Evolutionary conservation across 1,140 invertebrate species (phyloP).

Genomic region (Vanessa tameamea): DNA sequence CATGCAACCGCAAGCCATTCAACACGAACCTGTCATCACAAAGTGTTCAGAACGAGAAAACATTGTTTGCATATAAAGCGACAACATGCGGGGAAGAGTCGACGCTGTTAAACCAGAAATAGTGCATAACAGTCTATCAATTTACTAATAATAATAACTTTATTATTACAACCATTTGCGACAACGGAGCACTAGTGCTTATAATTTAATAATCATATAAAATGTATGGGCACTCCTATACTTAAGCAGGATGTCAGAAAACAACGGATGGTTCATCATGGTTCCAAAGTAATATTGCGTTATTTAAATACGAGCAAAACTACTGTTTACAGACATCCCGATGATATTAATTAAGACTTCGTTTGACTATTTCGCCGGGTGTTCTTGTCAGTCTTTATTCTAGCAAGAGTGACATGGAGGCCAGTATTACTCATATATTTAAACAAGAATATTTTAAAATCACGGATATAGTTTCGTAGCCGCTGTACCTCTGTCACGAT

Average conservation of each 20-base stretch:
- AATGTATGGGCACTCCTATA: constrained; percentile 67
- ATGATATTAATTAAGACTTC: constrained; percentile 35
- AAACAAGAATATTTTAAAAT: constrained; percentile 2
- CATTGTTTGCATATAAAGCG: constrained; percentile 44
- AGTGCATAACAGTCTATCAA: constrained; percentile 77
- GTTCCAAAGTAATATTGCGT: constrained; percentile 27
- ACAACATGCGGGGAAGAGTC: constrained; percentile 44
- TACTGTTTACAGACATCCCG: constrained; percentile 62
- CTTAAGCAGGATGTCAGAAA: constrained; percentile 60
- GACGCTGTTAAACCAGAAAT: constrained; percentile 58
- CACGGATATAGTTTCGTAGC: constrained; percentile 10
- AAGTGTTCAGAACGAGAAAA: constrained; percentile 50
- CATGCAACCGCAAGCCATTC: constrained; percentile 47
- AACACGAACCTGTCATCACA: constrained; percentile 60
- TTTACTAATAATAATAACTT: constrained; percentile 73
- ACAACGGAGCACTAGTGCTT: constrained; percentile 75
- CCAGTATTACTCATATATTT: constrained; percentile 25
- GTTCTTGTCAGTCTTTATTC: constrained; percentile 70
- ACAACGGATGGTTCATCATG: constrained; percentile 31
- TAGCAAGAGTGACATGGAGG: constrained; percentile 55
- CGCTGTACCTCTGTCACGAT: constrained; percentile 45
- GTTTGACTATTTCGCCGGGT: constrained; percentile 58
- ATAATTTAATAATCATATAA: constrained; percentile 43
- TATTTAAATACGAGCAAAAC: constrained; percentile 26
- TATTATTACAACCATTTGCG: constrained; percentile 77